Evolutionary conservation across 1,140 invertebrate genomes (phyloP).

Genomic region (Zophobas atratus): DNA sequence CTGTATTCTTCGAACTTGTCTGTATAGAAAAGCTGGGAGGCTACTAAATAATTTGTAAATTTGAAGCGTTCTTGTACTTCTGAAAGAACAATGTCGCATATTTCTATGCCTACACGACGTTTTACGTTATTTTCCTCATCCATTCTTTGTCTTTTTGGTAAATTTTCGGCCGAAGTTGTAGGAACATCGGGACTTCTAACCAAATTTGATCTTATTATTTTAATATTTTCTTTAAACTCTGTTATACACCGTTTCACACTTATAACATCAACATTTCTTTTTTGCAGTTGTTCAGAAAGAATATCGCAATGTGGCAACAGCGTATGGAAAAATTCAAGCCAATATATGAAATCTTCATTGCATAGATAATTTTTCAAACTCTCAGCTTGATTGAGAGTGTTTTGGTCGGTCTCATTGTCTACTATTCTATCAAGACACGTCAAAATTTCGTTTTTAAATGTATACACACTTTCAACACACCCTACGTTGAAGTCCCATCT

Average conservation of each 20-base stretch:
- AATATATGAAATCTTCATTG: slow-evolving; percentile 39
- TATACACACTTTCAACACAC: slow-evolving; percentile 33
- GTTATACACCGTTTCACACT: background rate
- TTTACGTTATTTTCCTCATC: background rate
- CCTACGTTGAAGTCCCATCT: slow-evolving; percentile 48
- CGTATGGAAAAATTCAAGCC: slow-evolving; percentile 43
- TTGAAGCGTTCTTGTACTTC: background rate
- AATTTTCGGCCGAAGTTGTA: background rate
- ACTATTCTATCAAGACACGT: slow-evolving; percentile 46
- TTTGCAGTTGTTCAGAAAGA: background rate
- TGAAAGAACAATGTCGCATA: background rate
- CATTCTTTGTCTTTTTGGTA: background rate
- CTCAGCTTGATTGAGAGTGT: slow-evolving; percentile 23
- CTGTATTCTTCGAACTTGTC: slow-evolving; percentile 10
- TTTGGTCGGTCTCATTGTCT: background rate
- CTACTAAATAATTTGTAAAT: background rate
- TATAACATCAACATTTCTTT: background rate
- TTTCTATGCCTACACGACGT: background rate
- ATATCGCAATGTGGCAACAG: slow-evolving; percentile 9
- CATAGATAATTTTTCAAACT: slow-evolving; percentile 10
- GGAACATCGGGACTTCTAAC: too few relatives aligned
- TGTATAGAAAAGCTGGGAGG: background rate
- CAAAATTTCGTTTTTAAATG: slow-evolving; percentile 37
- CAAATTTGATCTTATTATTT: too few relatives aligned
- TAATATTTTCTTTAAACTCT: too few relatives aligned